Percentiles rank a stretch among this genome's conserved stretches.
Evolutionary conservation across 1,140 invertebrate genomes (phyloP).

Genomic region (Atta cephalotes): DNA sequence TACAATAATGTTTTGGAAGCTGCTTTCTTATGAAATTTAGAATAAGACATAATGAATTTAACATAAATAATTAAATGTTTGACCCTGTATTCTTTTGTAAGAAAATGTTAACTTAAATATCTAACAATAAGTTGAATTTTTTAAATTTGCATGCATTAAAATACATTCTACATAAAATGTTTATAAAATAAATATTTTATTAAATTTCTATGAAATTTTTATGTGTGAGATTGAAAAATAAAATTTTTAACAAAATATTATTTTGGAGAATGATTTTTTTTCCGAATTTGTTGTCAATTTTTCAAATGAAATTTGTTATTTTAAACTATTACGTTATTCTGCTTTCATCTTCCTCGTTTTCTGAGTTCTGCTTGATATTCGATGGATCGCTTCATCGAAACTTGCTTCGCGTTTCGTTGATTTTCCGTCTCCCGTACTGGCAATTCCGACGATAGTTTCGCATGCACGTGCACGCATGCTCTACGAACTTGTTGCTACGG

Average conservation of each 20-base stretch:
- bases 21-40: neutral
- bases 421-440: conserved; percentile 3
- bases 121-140: neutral
- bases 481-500: conserved; percentile 64
- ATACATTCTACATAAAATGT: neutral
- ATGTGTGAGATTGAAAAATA: neutral
- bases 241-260: neutral
- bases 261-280: neutral
- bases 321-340: neutral
- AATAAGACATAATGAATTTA: neutral
- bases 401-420: conserved; percentile 23
- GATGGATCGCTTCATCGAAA: neutral
- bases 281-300: neutral
- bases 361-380: neutral
- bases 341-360: conserved; percentile 11
- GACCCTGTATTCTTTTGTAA: too few relatives aligned
- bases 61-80: neutral
- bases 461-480: conserved; percentile 14
- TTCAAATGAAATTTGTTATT: neutral
- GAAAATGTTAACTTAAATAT: neutral
- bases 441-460: conserved; percentile 22
- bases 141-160: conserved; percentile 7
- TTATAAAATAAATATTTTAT: neutral
- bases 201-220: neutral
- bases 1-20: neutral